Evolutionary conservation across 2,888 invertebrate species (phyloP).

Genomic region (Phorcus lineatus): DNA sequence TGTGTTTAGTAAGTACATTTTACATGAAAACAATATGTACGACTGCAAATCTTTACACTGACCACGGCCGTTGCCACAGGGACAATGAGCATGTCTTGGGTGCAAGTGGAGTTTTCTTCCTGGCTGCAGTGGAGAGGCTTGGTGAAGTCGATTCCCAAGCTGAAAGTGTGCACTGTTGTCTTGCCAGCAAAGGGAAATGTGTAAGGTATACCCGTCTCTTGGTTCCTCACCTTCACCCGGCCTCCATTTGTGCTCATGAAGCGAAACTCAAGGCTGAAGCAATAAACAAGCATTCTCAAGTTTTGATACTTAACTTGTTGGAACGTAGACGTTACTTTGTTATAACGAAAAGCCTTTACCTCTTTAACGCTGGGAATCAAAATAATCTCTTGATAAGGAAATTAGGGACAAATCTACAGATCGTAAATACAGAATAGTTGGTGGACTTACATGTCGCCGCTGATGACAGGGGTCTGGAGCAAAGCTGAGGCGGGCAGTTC

Average conservation of each 20-base stretch:
- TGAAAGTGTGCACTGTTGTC: constrained; percentile 4
- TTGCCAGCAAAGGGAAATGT: constrained; percentile 20
- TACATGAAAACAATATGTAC: no score
- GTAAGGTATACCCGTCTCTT: not conserved
- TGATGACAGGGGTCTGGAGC: not conserved
- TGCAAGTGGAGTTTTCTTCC: not conserved
- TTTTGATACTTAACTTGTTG: no score
- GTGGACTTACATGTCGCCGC: not conserved
- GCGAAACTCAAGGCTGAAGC: not conserved
- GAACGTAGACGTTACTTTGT: no score
- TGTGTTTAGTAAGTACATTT: no score
- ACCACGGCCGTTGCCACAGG: not conserved
- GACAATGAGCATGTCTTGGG: constrained; percentile 16
- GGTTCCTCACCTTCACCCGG: constrained; percentile 15
- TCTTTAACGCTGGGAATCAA: no score
- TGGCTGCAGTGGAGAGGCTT: constrained; percentile 18
- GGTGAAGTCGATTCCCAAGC: constrained; percentile 19
- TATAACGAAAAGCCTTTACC: no score
- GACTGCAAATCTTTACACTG: no score
- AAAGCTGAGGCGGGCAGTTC: not conserved
- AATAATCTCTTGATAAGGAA: no score
- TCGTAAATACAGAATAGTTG: no score
- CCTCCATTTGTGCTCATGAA: constrained; percentile 24
- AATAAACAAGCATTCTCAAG: not conserved
- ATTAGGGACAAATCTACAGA: no score